phyloP scores from a whole-genome alignment of 2,888 invertebrate genomes.

The Sclerodermus sp. region DNA sequence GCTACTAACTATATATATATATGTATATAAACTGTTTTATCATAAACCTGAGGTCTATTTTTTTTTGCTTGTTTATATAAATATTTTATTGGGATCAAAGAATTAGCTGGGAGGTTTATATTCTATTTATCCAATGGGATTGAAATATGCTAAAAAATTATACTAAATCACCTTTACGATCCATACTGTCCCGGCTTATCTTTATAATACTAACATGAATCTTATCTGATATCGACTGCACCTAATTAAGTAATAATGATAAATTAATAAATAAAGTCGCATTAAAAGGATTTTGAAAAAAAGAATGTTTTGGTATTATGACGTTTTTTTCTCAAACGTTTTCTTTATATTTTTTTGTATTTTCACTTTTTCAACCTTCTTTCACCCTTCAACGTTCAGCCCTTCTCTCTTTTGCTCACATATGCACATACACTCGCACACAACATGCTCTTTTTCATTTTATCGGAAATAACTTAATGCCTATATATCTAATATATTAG shows the following conservation, averaged over 20 bases:
- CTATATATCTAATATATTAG: constrained; percentile 55
- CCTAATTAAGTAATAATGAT: constrained; percentile 23
- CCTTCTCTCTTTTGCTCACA: constrained; percentile 9
- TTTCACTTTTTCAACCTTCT: constrained; percentile 5
- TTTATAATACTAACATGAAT: constrained; percentile 24
- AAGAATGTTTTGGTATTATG: constrained; percentile 41
- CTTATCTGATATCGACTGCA: constrained; percentile 21
- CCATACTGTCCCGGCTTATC: neutral
- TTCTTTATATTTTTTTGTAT: constrained; percentile 15
- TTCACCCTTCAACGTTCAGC: constrained; percentile 7
- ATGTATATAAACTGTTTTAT: too few species aligned
- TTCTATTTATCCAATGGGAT: too few species aligned
- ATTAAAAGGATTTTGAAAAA: constrained; percentile 34
- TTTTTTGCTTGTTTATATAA: too few species aligned
- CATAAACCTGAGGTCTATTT: too few species aligned
- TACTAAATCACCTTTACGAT: too few species aligned
- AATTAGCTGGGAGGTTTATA: too few species aligned
- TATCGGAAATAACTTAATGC: constrained; percentile 48
- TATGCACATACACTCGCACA: constrained; percentile 11
- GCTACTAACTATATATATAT: too few species aligned
- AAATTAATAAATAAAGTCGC: constrained; percentile 36
- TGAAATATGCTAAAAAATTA: too few species aligned
- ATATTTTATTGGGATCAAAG: too few species aligned
- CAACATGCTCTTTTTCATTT: constrained; percentile 14
- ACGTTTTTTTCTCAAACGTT: constrained; percentile 22